phyloP scores from a whole-genome alignment of 2,797 vertebrate species.

The Hephaestus fuliginosus region DNA sequence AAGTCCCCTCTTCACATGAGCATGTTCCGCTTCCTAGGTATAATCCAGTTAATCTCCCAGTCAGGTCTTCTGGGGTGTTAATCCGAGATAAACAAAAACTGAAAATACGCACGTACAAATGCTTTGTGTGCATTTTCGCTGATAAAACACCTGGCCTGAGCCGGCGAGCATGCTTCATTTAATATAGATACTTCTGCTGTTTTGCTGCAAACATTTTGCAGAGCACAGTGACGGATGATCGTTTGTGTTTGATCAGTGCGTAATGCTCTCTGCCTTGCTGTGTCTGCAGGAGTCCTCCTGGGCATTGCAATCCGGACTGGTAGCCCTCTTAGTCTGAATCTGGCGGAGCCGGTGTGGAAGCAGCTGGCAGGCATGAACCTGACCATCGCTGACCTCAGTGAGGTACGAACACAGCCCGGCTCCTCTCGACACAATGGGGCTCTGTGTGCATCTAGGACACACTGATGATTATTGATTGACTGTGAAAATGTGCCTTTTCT shows the following conservation, averaged over 20 bases:
- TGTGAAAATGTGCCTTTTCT: not conserved
- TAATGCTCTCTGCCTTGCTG: constrained; percentile 39
- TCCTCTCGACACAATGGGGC: not conserved
- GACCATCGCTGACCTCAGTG: constrained; percentile 99
- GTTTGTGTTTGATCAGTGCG: constrained; percentile 26
- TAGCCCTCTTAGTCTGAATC: constrained; percentile 96
- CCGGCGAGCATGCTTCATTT: not conserved
- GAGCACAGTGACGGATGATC: not conserved
- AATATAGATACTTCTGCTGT: not conserved
- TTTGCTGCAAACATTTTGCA: not conserved
- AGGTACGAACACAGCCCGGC: constrained; percentile 84
- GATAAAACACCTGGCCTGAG: constrained; percentile 41
- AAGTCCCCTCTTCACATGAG: constrained; percentile 94
- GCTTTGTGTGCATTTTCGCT: constrained; percentile 29
- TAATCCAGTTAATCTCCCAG: constrained; percentile 68
- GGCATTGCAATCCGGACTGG: constrained; percentile 98
- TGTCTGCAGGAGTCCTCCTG: constrained; percentile 91
- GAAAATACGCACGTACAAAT: constrained; percentile 18
- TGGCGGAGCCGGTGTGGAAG: constrained; percentile 99
- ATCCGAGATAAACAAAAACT: constrained; percentile 47
- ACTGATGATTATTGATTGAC: not conserved
- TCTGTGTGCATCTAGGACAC: not conserved
- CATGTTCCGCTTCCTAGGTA: constrained; percentile 99
- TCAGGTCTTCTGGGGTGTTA: constrained; percentile 40
- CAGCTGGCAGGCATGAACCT: constrained; percentile 99